Base-by-base conservation (phyloP, 2,113 vertebrate genomes). In the Pelvicachromis taeniatus region DNA sequence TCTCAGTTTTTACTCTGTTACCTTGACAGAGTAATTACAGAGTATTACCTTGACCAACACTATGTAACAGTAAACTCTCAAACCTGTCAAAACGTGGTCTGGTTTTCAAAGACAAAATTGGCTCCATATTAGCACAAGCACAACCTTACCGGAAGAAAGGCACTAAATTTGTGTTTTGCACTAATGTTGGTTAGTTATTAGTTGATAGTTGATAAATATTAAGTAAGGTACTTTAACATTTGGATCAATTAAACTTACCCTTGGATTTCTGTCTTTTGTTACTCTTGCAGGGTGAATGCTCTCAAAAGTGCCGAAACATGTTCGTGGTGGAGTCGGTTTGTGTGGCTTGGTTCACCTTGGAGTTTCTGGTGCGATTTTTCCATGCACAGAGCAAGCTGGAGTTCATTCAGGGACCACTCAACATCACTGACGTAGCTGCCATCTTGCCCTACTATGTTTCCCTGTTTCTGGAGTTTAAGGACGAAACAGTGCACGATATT, bases 401-500 rank as follows among this genome's bases (percentile, higher is more conserved):
- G 26, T 75, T 75, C 16, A 52, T 75, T 31, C 70, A 52, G 26
- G 70, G 10, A 31, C 45, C 45, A 5, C 70, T 75, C 45, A 75
- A 98, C 84, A 95, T 98, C 77, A 97, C 97, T 5, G 97, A 98
- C 81, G 95, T 95, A 21, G 79, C 97, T 48, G 97, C 97, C 93
- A 98, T 98, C 80, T 93, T 98, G 85, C 97, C 98, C 4, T 98
- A 98, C 92, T 98, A 98, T 61, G 92, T 98, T 88, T 97, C 97
- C 0, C 92, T 98, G 92, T 89, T 97, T 42, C 95, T 98, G 80
- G 97, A 97, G 94, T 97, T 75, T 31, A 75, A 75, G 17, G 45
- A 75, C 0, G 45, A 75, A 75, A 31, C 70, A 33, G 10, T 52
- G 17, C 70, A 75, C 1, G 17, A 52, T 75, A 75, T 52, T 75